phyloP scores from a whole-genome alignment of 2,113 vertebrate species.

The Butastur rufipennis region DNA sequence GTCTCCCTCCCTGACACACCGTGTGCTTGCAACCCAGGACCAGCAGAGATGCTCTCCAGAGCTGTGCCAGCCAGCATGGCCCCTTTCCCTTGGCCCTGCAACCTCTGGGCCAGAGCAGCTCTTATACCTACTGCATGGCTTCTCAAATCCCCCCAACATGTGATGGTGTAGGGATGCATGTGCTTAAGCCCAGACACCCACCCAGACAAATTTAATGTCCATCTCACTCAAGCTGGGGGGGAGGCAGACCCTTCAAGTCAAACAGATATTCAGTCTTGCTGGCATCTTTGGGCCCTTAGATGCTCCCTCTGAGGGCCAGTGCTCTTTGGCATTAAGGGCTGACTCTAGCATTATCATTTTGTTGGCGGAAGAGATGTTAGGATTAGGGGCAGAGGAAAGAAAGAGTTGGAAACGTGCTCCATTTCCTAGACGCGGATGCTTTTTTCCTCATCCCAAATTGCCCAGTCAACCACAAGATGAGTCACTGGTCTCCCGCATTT shows the following conservation, averaged over 20 bases:
- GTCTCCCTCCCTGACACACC: accelerated
- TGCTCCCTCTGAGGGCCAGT: background rate
- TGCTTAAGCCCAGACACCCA: background rate
- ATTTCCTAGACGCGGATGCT: background rate
- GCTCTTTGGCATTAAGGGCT: background rate
- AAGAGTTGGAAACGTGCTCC: background rate
- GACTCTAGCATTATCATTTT: background rate
- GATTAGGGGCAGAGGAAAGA: background rate
- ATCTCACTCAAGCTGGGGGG: background rate
- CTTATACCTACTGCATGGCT: background rate
- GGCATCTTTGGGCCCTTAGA: background rate
- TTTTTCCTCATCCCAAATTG: slow-evolving; percentile 27
- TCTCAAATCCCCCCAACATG: background rate
- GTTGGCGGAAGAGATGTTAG: background rate
- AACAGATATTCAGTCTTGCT: background rate
- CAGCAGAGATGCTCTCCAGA: background rate
- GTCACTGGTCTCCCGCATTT: slow-evolving; percentile 52
- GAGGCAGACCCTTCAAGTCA: background rate
- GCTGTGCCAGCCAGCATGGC: accelerated
- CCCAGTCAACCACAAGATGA: slow-evolving; percentile 53
- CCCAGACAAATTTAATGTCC: background rate
- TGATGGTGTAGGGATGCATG: too few relatives aligned
- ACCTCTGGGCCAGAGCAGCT: background rate
- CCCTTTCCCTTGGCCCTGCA: background rate
- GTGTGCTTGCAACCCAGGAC: accelerated